A percentile compares a stretch with the other conserved stretches of the same genome.
Evolutionary conservation across 64 coral and sea anemone species (phyloP).

Genomic region (Actinia tenebrosa): DNA sequence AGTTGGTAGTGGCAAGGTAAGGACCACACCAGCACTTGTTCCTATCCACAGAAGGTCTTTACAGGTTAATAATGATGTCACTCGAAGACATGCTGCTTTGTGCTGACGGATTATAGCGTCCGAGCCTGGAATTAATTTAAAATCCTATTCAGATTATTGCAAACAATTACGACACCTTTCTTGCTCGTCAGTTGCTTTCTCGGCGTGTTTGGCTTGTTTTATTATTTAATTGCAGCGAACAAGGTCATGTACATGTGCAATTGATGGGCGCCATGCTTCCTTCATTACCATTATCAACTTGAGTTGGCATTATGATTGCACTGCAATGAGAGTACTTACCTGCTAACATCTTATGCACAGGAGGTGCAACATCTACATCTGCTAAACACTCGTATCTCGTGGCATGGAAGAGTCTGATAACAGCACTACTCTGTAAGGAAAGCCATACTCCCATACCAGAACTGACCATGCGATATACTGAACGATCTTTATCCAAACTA

Average conservation of each 20-base stretch:
- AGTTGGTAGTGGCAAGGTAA: slow-evolving; percentile 93
- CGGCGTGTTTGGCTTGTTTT: too few relatives aligned
- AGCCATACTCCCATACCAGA: slow-evolving; percentile 97
- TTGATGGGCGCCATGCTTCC: too few relatives aligned
- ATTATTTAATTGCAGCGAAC: too few relatives aligned
- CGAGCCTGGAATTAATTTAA: slow-evolving; percentile 55
- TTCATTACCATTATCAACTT: too few relatives aligned
- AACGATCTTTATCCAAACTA: slow-evolving; percentile 72
- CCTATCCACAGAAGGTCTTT: slow-evolving; percentile 99
- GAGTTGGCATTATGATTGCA: not conserved
- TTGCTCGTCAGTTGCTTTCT: too few relatives aligned
- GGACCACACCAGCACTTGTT: slow-evolving; percentile 96
- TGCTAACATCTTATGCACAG: slow-evolving; percentile 92
- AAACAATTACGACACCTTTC: too few relatives aligned
- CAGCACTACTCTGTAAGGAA: slow-evolving; percentile 84
- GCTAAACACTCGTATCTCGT: slow-evolving; percentile 85
- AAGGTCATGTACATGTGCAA: not conserved
- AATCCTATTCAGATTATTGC: too few relatives aligned
- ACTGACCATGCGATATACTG: slow-evolving; percentile 87
- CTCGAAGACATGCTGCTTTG: slow-evolving; percentile 91
- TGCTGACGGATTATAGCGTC: slow-evolving; percentile 98
- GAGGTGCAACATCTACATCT: slow-evolving; percentile 83
- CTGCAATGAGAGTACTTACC: not conserved
- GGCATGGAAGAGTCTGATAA: slow-evolving; percentile 81
- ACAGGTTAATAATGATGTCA: slow-evolving; percentile 85